Base-by-base conservation (phyloP, 2,888 invertebrate species). In the Scotopteryx bipunctaria region DNA sequence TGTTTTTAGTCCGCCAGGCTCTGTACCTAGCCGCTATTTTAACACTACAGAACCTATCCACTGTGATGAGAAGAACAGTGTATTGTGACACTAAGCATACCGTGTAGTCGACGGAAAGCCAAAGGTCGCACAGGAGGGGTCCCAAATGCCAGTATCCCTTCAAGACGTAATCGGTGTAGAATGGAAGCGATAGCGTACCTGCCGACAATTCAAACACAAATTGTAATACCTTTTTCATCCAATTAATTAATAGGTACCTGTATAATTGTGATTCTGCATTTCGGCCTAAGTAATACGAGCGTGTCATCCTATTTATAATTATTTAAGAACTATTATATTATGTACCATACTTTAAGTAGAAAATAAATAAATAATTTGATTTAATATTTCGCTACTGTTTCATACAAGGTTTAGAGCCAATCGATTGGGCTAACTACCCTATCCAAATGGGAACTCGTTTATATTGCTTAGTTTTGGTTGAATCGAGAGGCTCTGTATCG, bases 1-100 rank as follows among this genome's bases (percentile, higher is more conserved):
- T 94, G 58, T 94, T 94, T 74, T 98, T 97, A 2, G 99, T 98
- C 44, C 99, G 92, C 99, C 99, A 99, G 69, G 97, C 95, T 59
- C 99, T 93, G 78, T 99, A 99, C 69, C 96, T 95, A 8, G 99
- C 98, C 2, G 99, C 99, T 64, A 99, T 98, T 91, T 98, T 99
- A 3, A 99, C 99, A 19, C 99, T 99, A 85, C 99, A 99, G 85
- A 98, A 99, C 65, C 99, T 93, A 86, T 99, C 99, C 59, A 99
- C 97, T 19, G 99, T 99, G 74, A 99, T 99, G 57, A 99, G 93
- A 49, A 99, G 93, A 9, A 99, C 99, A 0, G 99, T 99, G 85
- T 99, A 99, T 83, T 99, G 99, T 5, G 99, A 99, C 17, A 99
- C 99, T 38, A 99, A 92, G 78, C 99, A 99, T 19, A 99, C 99